Base-by-base conservation (phyloP, 2,888 invertebrate species). In the Halictus quadricinctus region DNA sequence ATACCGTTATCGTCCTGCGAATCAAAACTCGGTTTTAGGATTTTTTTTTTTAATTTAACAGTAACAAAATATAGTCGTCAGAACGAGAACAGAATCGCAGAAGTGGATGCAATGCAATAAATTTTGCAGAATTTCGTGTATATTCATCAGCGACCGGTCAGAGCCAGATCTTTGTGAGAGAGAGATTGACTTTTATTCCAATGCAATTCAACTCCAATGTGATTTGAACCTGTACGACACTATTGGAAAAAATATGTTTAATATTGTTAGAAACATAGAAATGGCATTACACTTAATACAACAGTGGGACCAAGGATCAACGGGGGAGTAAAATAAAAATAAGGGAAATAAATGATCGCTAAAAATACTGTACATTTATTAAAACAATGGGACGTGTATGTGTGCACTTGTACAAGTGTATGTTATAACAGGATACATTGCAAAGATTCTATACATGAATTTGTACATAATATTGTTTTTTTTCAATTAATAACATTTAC, bases 331-430 rank as follows among this genome's bases (percentile, higher is more conserved):
- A 93, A 92, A 91, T 90, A 92, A 92, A 92, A 90, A 88, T 87
- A 89, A 90, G 88, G 88, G 89, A 88, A 89, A 90, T 88, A 89
- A 92, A 89, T 90, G 81, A 83, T 90, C 89, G 87, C 90, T 91
- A 93, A 92, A 89, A 91, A 93, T 91, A 91, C 89, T 93, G 89
- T 90, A 91, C 89, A 92, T 93, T 93, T 93, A 93, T 93, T 93
- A 91, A 92, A 90, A 92, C 69, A 69, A 69, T 88, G 79, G 80
- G 77, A 82, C 83, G 74, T 81, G 80, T 84, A 80, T 82, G 60
- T 81, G 78, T 81, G 79, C 84, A 76, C 81, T 77, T 60, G 58
- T 85, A 86, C 82, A 79, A 70, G 69, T 77, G 73, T 81, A 60
- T 77, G 81, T 85, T 72, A 79, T 76, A 83, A 80, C 79, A 72